Base-by-base conservation (phyloP, 2,797 vertebrate genomes). In the Enteromius paludinosus region DNA sequence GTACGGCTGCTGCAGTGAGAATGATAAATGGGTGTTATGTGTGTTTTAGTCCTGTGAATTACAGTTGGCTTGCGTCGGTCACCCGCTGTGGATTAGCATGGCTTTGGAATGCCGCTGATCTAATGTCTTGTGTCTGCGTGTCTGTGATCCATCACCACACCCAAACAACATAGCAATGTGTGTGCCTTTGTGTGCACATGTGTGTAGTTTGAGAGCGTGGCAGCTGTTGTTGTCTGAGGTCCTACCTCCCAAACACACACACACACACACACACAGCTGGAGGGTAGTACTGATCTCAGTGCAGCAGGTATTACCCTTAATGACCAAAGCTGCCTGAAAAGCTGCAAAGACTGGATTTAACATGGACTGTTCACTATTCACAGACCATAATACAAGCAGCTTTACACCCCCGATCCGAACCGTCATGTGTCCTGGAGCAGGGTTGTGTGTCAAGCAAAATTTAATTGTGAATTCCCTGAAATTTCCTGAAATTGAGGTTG, bases 291-390 rank as follows among this genome's bases (percentile, higher is more conserved):
- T 62, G 84, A 71, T 43, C 25, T 77, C 76, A 52, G 65, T 61
- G 79, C 92, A 90, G 92, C 89, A 90, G 89, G 84, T 89, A 85
- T 90, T 93, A 91, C 90, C 89, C 89, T 91, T 96, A 95, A 95
- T 94, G 94, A 93, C 92, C 92, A 91, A 93, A 91, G 91, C 93
- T 95, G 94, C 93, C 92, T 90, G 90, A 80, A 89, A 90, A 92
- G 91, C 92, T 86, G 71, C 85, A 49, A 79, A 90, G 87, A 88
- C 87, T 87, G 91, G 89, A 92, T 91, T 93, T 94, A 93, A 90
- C 88, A 79, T 87, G 73, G 88, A 72, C 89, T 91, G 85, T 91
- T 90, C 86, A 88, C 35, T 76, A 10, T n/a, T n/a, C n/a, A 87
- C 54, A 54, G 47, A 61, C 71, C 18, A 83, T 79, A 87, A 92